Evolutionary conservation across 1,140 invertebrate species (phyloP), one percentile per base, ranked within the genome.

Genomic region (Oryctes rhinoceros): DNA sequence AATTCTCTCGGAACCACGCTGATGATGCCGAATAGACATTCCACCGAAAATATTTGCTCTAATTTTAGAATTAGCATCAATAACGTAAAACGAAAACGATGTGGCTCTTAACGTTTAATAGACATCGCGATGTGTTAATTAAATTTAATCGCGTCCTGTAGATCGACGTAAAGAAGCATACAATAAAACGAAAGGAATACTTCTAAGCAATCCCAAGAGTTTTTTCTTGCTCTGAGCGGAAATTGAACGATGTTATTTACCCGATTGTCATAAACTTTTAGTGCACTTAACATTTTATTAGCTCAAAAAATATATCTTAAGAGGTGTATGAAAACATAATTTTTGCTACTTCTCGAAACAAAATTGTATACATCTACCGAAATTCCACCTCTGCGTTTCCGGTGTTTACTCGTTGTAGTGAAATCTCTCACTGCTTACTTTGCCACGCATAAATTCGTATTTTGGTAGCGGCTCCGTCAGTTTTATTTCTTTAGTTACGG

Each of bases 311-410:
- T 53, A 18, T n/a, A 59, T n/a, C 3, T 59, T 59, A n/a, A n/a
- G n/a, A 59, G 53, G n/a, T 6, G 15, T 18, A 18, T 18, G 15
- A n/a, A 18, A 18, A n/a, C 13, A 18, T 59, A 18, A 59, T 59
- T 59, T n/a, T 59, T 18, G 18, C 18, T 59, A 3, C 53, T 59
- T 59, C n/a, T 15, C 20, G 6, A 18, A 59, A 59, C 4, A 18
- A 15, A n/a, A 18, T 15, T 18, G 13, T 18, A 59, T 59, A 59
- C 53, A 4, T n/a, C 15, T 59, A n/a, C 53, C 53, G n/a, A 59
- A 59, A 59, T 18, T 59, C 53, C 15, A 7, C 53, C 53, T 59
- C 53, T 59, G 53, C 53, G 53, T 59, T 59, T 59, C 53, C 53
- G 53, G 15, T 59, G 18, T 59, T 59, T 59, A 59, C 15, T 59